A percentile compares a stretch with the other conserved stretches of the same genome.
phyloP scores from a whole-genome alignment of 2,797 vertebrate genomes.

The Phylloscopus collybita region DNA sequence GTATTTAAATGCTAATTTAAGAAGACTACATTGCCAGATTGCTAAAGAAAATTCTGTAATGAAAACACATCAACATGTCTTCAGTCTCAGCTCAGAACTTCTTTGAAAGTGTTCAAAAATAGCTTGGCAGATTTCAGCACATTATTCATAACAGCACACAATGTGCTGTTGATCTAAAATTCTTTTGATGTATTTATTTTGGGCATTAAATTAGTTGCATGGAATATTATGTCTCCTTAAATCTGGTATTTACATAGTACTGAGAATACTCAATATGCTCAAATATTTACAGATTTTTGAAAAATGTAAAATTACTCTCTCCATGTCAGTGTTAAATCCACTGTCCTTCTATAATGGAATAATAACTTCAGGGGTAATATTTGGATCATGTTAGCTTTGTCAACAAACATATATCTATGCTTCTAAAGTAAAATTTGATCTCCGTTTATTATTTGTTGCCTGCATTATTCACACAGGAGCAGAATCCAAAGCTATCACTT shows the following conservation, averaged over 20 bases:
- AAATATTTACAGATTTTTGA: slow-evolving; percentile 44
- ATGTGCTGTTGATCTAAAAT: slow-evolving; percentile 52
- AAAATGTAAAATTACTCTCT: neutral
- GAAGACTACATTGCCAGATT: neutral
- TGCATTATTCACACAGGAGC: neutral
- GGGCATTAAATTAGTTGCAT: slow-evolving; percentile 1
- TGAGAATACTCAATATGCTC: neutral
- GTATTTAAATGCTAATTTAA: neutral
- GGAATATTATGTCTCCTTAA: slow-evolving; percentile 38
- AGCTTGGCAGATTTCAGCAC: slow-evolving; percentile 50
- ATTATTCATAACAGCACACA: neutral
- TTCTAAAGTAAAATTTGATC: neutral
- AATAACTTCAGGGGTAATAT: neutral
- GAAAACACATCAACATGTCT: slow-evolving; percentile 21
- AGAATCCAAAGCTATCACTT: neutral
- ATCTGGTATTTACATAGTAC: slow-evolving; percentile 31
- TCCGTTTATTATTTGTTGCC: neutral
- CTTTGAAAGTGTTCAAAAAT: slow-evolving; percentile 64
- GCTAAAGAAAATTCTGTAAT: neutral
- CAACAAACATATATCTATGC: neutral
- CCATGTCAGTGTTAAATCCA: neutral
- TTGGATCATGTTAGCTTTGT: neutral
- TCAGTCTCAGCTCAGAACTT: slow-evolving; percentile 17
- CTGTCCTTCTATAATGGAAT: neutral
- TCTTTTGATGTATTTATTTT: slow-evolving; percentile 68